Conservation (phyloP, 2,113 vertebrate genomes). For the Melanerpes formicivorus region DNA sequence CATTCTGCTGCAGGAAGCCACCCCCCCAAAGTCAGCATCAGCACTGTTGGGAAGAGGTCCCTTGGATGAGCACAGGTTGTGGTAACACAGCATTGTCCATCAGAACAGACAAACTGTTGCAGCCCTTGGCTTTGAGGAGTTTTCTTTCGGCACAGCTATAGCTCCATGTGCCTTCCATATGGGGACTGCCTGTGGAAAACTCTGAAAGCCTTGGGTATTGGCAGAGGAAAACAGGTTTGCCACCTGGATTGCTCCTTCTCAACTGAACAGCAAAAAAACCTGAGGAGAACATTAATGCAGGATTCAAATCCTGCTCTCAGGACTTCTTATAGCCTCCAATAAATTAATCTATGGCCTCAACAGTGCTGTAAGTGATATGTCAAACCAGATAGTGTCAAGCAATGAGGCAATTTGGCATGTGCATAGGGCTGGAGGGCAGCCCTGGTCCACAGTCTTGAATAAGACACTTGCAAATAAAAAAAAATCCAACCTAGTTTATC, state of each 20-base stretch:
- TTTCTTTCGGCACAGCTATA: not conserved
- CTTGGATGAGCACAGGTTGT: not conserved
- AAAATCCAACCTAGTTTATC: not conserved
- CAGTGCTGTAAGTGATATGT: not conserved
- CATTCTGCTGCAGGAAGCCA: not conserved
- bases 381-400: not conserved
- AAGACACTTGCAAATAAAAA: not conserved
- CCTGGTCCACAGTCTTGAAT: not conserved
- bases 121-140: not conserved
- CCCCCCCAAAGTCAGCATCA: accelerated
- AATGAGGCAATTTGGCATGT: not conserved
- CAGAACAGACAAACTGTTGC: not conserved
- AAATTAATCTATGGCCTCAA: not conserved
- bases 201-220: not conserved
- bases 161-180: not conserved
- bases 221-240: not conserved
- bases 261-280: not conserved
- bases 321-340: not conserved
- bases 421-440: accelerated
- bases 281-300: not conserved
- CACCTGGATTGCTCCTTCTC: not conserved
- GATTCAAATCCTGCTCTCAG: not conserved
- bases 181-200: not conserved
- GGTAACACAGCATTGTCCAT: accelerated
- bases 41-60: not conserved